phyloP scores from a whole-genome alignment of 1,140 invertebrate species.

The Muscidifurax raptorellus region DNA sequence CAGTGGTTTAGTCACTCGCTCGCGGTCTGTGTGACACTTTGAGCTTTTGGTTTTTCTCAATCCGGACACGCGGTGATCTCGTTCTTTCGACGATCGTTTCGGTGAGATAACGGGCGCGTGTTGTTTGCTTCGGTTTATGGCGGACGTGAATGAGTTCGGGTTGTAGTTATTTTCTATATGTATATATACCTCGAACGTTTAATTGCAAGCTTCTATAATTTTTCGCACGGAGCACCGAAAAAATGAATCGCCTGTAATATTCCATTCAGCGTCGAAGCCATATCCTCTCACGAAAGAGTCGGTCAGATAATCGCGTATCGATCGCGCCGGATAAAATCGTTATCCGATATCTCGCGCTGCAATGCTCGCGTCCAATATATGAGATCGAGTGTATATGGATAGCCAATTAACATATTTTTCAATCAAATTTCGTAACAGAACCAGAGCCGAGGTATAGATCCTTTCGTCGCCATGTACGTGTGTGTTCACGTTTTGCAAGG shows the following conservation, averaged over 20 bases:
- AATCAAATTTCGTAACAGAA: conserved; percentile 41
- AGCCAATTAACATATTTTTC: conserved; percentile 46
- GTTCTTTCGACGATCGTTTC: neutral
- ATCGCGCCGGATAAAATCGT: conserved; percentile 22
- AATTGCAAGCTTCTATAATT: neutral
- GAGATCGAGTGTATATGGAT: neutral
- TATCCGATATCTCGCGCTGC: neutral
- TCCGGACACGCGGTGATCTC: neutral
- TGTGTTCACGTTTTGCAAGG: neutral
- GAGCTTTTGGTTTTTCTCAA: neutral
- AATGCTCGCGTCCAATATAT: neutral
- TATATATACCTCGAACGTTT: too few relatives aligned
- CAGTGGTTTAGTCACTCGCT: neutral
- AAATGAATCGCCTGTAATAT: neutral
- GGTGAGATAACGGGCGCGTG: neutral
- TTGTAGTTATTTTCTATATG: too few relatives aligned
- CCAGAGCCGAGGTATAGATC: neutral
- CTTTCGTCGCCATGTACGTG: neutral
- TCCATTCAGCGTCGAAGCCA: neutral
- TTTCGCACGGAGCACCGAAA: neutral
- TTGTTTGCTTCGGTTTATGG: too few relatives aligned
- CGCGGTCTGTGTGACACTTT: neutral
- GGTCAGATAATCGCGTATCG: neutral
- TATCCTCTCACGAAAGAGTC: neutral
- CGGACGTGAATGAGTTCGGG: too few relatives aligned